Evolutionary conservation across 64 coral and sea anemone species (phyloP).

Genomic region (Cladopsammia gracilis): DNA sequence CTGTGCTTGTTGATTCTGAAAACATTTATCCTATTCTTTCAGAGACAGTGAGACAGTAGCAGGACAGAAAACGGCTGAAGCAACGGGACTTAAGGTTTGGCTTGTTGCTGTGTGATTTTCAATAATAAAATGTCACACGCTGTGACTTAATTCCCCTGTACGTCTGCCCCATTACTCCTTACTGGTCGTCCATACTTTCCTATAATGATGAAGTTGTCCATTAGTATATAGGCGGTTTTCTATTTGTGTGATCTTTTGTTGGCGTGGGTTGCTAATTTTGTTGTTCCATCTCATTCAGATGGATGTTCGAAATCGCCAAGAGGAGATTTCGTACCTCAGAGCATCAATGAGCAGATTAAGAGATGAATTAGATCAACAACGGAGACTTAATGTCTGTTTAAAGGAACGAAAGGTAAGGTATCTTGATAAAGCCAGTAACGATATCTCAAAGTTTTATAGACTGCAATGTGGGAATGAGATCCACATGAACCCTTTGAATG

Average conservation of each 20-base stretch:
- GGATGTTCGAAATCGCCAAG: slow-evolving; percentile 89
- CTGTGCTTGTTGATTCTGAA: too few relatives aligned
- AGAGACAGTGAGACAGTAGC: slow-evolving; percentile 81
- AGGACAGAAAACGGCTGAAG: slow-evolving; percentile 92
- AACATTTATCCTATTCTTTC: not conserved
- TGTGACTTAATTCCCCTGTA: too few relatives aligned
- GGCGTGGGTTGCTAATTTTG: not conserved
- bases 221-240: not conserved
- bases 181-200: too few relatives aligned
- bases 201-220: too few relatives aligned
- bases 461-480: too few relatives aligned
- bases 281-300: slow-evolving; percentile 41
- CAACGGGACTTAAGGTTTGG: slow-evolving; percentile 82
- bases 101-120: not conserved
- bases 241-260: not conserved
- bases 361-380: slow-evolving; percentile 89
- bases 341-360: slow-evolving; percentile 79
- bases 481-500: too few relatives aligned
- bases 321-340: slow-evolving; percentile 87
- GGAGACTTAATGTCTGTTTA: slow-evolving; percentile 80
- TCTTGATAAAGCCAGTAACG: too few relatives aligned
- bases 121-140: too few relatives aligned
- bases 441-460: too few relatives aligned
- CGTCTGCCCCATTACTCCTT: too few relatives aligned
- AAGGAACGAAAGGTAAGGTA: slow-evolving; percentile 81